A percentile compares a stretch with the other conserved stretches of the same genome.
Conservation (phyloP, 2,797 vertebrate species). For the Ceyx erithaca region DNA sequence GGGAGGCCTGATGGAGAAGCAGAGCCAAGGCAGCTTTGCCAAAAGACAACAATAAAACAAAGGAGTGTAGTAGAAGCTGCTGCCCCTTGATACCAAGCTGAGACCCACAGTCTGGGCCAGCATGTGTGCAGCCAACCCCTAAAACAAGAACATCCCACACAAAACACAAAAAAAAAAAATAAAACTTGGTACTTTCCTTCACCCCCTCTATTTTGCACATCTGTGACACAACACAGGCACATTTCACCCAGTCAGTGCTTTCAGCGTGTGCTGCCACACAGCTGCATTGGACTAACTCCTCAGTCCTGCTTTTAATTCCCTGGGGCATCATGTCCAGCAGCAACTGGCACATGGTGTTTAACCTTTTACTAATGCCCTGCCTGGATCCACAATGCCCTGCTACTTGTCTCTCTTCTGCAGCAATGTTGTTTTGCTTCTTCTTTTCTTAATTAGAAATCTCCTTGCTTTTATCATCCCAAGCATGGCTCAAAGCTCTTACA, state of each 20-base stretch:
- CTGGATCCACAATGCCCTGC: rapidly evolving
- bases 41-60: neutral
- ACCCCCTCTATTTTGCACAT: neutral
- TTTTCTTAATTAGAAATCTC: neutral
- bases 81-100: rapidly evolving
- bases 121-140: rapidly evolving
- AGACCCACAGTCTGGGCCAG: rapidly evolving
- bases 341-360: rapidly evolving
- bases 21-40: neutral
- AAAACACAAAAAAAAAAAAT: too few species aligned
- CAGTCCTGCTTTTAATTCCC: neutral
- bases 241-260: rapidly evolving
- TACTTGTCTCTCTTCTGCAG: neutral
- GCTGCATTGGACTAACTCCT: neutral
- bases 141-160: neutral
- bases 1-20: too few species aligned
- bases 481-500: neutral
- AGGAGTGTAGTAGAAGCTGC: neutral
- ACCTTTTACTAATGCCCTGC: neutral
- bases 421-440: too few species aligned
- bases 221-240: neutral
- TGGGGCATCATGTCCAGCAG: neutral
- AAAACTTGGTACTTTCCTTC: neutral
- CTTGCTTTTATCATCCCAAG: neutral
- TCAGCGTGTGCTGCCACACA: rapidly evolving